Evolutionary conservation across 2,797 vertebrate genomes (phyloP), one percentile per base, ranked within the genome.

Genomic region (Gymnothorax reevesii): DNA sequence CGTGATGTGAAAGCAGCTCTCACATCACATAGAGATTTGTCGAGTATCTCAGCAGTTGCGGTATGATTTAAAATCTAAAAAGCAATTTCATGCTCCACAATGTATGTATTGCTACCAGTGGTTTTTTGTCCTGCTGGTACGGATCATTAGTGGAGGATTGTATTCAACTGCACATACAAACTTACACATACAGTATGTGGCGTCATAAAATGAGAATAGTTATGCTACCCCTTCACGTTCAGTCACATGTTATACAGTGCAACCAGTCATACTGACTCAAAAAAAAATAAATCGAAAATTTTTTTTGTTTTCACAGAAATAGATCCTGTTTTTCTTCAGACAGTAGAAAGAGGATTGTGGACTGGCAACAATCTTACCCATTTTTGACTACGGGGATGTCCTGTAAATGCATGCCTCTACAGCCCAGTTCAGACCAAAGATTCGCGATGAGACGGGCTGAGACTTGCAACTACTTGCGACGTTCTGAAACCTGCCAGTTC

Each of bases 191-290:
- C 33, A 42, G 33, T 42, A 27, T 6, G 59, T 64, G 49, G 25
- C 15, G 25, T 83, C 80, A 54, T 22, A 59, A 6, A 49, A 71
- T 10, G 22, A 55, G 54, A 42, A 4, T 20, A 22, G n/a, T 6
- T 73, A 52, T 42, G 60, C 83, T 69, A 55, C 27, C 17, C 20
- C 22, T 60, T 69, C 62, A 84, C 22, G 55, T 69, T 49, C 52
- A 55, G n/a, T 71, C 57, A 25, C 20, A 49, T 8, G 13, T 59
- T 55, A 64, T 42, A 20, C 33, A 62, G 57, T 22, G 15, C 55
- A 10, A 22, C n/a, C 82, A 83, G 15, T 79, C 75, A 79, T 52
- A 52, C 90, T 92, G 90, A 90, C 89, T 91, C 89, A 92, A 42
- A 42, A 42, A 42, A 42, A 42, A 42, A 1, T 42, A 42, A 42